phyloP scores from a whole-genome alignment of 2,888 invertebrate species.

The Nasonovia ribisnigri region DNA sequence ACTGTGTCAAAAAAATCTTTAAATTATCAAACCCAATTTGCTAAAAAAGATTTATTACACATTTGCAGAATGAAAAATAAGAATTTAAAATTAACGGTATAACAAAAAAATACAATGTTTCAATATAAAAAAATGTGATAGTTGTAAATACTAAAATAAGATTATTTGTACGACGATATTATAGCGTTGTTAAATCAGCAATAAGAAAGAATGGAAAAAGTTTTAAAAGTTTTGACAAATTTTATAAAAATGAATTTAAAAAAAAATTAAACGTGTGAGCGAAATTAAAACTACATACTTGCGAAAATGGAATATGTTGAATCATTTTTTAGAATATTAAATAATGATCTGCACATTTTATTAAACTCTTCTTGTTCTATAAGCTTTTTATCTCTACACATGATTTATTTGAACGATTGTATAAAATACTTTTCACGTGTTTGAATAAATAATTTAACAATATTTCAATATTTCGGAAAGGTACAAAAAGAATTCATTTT shows the following conservation, averaged over 20 bases:
- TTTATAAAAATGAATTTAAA: neutral
- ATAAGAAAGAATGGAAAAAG: neutral
- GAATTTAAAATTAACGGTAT: neutral
- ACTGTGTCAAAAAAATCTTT: neutral
- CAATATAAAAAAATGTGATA: neutral
- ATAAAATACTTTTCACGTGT: neutral
- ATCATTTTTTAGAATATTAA: neutral
- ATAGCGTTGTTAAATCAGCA: neutral
- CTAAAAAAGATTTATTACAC: neutral
- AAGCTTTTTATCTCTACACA: neutral
- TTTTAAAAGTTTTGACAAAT: neutral
- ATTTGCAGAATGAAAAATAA: neutral
- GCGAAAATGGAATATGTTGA: neutral
- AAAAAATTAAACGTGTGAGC: neutral
- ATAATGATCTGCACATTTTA: neutral
- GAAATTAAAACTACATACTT: neutral
- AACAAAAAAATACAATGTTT: neutral
- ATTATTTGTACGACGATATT: neutral
- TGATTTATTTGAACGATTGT: neutral
- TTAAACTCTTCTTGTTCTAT: neutral
- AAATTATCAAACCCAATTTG: neutral
- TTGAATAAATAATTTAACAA: neutral
- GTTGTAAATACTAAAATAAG: neutral
- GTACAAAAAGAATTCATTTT: neutral
- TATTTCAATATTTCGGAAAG: neutral